A percentile compares a stretch with the other conserved stretches of the same genome.
phyloP scores from a whole-genome alignment of 2,888 invertebrate species.

The Rhingia rostrata region DNA sequence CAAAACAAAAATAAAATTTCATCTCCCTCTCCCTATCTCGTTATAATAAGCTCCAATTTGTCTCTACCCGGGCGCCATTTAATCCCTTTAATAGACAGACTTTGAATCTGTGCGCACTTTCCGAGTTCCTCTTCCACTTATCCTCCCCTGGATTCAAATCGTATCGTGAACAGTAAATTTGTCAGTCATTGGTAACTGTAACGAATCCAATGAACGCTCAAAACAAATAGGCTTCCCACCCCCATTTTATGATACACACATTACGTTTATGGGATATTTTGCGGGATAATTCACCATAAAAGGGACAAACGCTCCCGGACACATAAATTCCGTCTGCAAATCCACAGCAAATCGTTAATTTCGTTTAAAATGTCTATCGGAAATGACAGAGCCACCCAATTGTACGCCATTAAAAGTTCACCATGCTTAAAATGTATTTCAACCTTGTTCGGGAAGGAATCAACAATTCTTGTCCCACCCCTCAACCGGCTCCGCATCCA shows the following conservation, averaged over 20 bases:
- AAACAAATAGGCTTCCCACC: constrained; percentile 2
- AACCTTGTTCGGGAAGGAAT: constrained; percentile 39
- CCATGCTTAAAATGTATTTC: constrained; percentile 62
- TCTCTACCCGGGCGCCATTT: too few relatives aligned
- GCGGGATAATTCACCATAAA: constrained; percentile 32
- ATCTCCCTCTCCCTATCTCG: too few relatives aligned
- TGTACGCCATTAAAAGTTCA: constrained; percentile 54
- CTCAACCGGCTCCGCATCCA: background rate
- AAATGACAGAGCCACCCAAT: constrained; percentile 51
- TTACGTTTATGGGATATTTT: constrained; percentile 12
- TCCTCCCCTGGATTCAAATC: background rate
- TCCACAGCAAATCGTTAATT: constrained; percentile 64
- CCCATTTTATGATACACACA: constrained; percentile 47
- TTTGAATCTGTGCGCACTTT: too few relatives aligned
- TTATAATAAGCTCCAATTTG: too few relatives aligned
- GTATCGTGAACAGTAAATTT: constrained; percentile 13
- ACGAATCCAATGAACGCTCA: constrained; percentile 24
- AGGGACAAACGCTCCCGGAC: constrained; percentile 1
- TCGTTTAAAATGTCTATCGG: constrained; percentile 49
- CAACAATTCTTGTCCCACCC: background rate
- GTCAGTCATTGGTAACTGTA: constrained; percentile 32
- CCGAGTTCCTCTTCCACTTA: background rate
- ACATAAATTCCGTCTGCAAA: constrained; percentile 42
- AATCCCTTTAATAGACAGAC: too few relatives aligned
- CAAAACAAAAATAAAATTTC: too few relatives aligned